Conservation (phyloP, 2,797 vertebrate genomes). For the Emydoidea blandingii region DNA sequence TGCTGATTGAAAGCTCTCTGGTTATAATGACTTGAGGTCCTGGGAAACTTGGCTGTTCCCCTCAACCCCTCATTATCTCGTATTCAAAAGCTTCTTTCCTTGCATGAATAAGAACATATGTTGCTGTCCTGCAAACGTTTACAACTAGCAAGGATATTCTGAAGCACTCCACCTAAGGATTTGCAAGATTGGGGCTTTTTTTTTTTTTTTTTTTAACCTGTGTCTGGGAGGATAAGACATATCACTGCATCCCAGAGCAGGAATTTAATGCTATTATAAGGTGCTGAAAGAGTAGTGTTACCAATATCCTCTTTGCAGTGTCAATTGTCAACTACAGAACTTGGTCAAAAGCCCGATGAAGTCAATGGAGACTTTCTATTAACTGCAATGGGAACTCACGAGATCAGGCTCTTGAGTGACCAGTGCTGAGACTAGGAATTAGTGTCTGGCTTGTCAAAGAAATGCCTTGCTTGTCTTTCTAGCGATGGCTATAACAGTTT, state of each 20-base stretch:
- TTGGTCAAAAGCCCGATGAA: not conserved
- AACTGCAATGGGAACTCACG: not conserved
- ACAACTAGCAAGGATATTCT: not conserved
- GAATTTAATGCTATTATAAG: not conserved
- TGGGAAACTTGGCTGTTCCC: not conserved
- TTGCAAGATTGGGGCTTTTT: not conserved
- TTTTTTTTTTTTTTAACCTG: not conserved
- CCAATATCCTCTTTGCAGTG: not conserved
- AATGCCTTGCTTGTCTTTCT: not conserved
- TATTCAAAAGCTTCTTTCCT: not conserved
- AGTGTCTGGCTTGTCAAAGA: not conserved
- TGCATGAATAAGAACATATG: not conserved
- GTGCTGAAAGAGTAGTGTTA: not conserved
- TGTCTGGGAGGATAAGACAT: not conserved
- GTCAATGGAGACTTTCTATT: not conserved
- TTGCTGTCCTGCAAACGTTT: not conserved
- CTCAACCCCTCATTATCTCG: not conserved
- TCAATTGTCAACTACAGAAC: not conserved
- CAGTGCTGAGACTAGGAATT: not conserved
- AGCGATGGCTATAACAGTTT: slow-evolving; percentile 1
- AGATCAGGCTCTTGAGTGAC: not conserved
- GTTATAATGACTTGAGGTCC: not conserved
- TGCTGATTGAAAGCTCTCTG: not conserved
- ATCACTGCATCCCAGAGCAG: not conserved
- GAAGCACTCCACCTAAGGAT: not conserved